Evolutionary conservation across 2,888 invertebrate species (phyloP).

Genomic region (Chloromyia formosa): DNA sequence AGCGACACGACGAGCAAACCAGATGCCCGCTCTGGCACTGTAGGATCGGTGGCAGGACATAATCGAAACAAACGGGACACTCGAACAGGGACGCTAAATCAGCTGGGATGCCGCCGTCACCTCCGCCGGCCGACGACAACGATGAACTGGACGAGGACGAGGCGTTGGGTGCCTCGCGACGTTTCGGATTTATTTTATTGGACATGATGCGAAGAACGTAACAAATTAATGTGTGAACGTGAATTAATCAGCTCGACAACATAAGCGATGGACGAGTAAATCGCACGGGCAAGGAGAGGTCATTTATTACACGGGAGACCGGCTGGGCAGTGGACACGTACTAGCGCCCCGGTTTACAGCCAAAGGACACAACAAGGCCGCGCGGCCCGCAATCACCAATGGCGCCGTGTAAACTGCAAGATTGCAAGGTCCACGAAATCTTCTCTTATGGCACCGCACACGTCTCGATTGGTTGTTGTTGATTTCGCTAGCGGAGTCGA

Average conservation of each 20-base stretch:
- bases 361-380: constrained; percentile 1
- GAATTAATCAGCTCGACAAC: constrained; percentile 52
- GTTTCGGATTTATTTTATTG: constrained; percentile 64
- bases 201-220: constrained; percentile 57
- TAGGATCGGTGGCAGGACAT: constrained; percentile 97
- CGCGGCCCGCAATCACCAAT: not conserved
- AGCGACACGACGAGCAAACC: constrained; percentile 96
- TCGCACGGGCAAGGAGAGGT: constrained; percentile 21
- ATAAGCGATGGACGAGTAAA: constrained; percentile 45
- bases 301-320: not conserved
- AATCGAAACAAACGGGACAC: constrained; percentile 99
- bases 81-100: constrained; percentile 92
- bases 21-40: constrained; percentile 99
- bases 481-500: not conserved
- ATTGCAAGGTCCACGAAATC: no score
- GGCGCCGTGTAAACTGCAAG: no score
- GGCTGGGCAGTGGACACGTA: no score
- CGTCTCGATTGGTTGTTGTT: not conserved
- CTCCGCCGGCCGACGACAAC: constrained; percentile 63
- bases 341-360: no score
- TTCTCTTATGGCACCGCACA: no score
- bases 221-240: constrained; percentile 52
- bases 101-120: constrained; percentile 73
- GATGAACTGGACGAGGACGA: constrained; percentile 64
- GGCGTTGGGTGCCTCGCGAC: constrained; percentile 59